Conservation (phyloP, 2,888 invertebrate genomes). For the Lepeophtheirus nordmannii region DNA sequence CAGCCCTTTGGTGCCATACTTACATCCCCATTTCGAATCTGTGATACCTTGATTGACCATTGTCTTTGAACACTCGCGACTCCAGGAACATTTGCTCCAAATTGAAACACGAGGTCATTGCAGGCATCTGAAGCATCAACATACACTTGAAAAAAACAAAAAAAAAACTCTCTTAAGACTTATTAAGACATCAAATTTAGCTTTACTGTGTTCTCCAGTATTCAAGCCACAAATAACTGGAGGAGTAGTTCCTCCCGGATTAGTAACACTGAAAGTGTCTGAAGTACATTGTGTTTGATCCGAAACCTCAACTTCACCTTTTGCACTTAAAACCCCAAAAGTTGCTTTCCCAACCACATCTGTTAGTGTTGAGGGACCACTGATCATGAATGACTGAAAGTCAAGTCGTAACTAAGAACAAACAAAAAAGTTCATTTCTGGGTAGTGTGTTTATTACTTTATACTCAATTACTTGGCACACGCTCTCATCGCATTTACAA, state of each 20-base stretch:
- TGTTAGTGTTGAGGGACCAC: constrained; percentile 12
- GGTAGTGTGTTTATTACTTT: background rate
- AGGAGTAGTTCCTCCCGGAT: constrained; percentile 11
- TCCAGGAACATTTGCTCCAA: background rate
- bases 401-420: constrained; percentile 13
- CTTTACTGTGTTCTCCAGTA: constrained; percentile 12
- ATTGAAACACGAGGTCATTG: constrained; percentile 6
- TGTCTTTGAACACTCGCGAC: background rate
- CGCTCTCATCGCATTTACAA: background rate
- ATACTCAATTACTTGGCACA: constrained; percentile 10
- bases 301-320: background rate
- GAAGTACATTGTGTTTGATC: background rate
- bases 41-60: constrained; percentile 18
- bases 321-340: background rate
- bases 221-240: constrained; percentile 19
- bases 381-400: constrained; percentile 9
- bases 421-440: background rate
- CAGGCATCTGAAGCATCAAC: constrained; percentile 13
- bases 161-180: background rate
- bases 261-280: constrained; percentile 8
- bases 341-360: background rate
- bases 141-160: constrained; percentile 5
- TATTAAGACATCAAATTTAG: background rate
- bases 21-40: background rate
- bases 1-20: constrained; percentile 16